A percentile compares a stretch with the other conserved stretches of the same genome.
These are phyloP conservation scores for Sphenopsis melanotis DNA, from an alignment of 2,797 vertebrate species.

Conservation along the genomic window DNA sequence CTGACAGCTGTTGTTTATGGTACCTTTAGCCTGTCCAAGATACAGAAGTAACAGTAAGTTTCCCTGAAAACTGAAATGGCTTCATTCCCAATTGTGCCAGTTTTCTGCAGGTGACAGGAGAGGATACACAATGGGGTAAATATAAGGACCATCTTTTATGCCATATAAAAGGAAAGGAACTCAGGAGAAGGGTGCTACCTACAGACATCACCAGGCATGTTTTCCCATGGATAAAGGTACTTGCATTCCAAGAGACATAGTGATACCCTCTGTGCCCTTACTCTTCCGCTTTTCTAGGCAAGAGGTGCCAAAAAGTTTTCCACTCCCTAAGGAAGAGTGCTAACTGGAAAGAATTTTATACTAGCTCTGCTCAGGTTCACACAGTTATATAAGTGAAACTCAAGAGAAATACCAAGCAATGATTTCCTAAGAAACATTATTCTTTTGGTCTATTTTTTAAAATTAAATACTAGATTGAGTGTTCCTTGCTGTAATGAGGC, in stretches of 20 bases:
- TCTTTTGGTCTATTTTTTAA: background rate
- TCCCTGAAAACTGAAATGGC: background rate
- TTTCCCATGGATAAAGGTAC: background rate
- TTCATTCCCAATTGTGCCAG: background rate
- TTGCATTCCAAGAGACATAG: background rate
- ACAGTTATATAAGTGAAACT: background rate
- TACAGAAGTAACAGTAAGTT: background rate
- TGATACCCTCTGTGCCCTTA: background rate
- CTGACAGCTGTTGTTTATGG: background rate
- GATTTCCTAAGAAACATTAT: background rate
- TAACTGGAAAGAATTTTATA: background rate
- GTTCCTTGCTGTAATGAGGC: background rate
- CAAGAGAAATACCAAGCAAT: background rate
- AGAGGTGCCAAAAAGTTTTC: background rate
- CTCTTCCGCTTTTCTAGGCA: background rate
- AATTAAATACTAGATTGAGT: background rate
- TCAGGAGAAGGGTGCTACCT: background rate
- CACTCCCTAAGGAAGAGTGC: background rate
- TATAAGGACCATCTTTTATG: background rate
- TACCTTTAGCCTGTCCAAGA: background rate
- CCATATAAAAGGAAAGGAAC: background rate
- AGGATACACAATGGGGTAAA: background rate
- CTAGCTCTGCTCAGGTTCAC: background rate
- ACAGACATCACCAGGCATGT: background rate
- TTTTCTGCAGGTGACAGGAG: background rate